Evolutionary conservation across 2,888 invertebrate genomes (phyloP).

Genomic region (Andrena praecox): DNA sequence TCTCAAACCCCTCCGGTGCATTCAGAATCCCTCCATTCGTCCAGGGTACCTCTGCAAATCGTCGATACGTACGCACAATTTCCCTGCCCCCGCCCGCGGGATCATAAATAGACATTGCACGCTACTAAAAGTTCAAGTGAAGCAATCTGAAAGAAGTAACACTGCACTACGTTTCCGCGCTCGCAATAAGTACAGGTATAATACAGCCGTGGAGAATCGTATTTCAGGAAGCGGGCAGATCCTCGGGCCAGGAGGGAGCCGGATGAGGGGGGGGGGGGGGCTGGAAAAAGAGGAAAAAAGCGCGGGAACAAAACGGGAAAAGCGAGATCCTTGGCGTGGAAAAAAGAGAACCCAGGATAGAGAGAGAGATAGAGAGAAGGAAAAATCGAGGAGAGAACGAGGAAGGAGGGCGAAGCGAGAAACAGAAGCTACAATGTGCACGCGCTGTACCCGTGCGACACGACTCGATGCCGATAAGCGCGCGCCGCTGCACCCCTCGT

Average conservation of each 20-base stretch:
- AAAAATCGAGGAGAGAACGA: neutral
- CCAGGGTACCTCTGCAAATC: no score
- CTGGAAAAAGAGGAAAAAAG: constrained; percentile 4
- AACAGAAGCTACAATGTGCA: neutral
- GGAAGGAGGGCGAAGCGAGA: neutral
- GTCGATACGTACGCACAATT: no score
- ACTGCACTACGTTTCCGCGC: constrained; percentile 2
- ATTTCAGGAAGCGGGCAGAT: constrained; percentile 28
- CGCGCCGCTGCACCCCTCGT: neutral
- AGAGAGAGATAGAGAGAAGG: constrained; percentile 3
- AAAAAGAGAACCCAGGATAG: neutral
- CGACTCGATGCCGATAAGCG: constrained; percentile 38
- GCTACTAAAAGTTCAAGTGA: constrained; percentile 15
- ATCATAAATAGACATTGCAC: constrained; percentile 23
- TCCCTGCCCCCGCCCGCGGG: neutral
- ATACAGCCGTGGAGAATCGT: constrained; percentile 30
- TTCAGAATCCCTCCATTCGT: no score
- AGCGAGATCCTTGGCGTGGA: neutral
- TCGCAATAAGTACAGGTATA: constrained; percentile 40
- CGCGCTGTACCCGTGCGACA: constrained; percentile 14
- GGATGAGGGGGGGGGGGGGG: neutral
- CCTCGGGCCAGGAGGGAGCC: neutral
- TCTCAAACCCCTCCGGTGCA: no score
- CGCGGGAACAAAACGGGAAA: constrained; percentile 2
- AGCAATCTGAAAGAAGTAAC: constrained; percentile 29